A percentile compares a stretch with the other conserved stretches of the same genome.
phyloP scores from a whole-genome alignment of 2,888 invertebrate genomes.

The Pollenia labialis region DNA sequence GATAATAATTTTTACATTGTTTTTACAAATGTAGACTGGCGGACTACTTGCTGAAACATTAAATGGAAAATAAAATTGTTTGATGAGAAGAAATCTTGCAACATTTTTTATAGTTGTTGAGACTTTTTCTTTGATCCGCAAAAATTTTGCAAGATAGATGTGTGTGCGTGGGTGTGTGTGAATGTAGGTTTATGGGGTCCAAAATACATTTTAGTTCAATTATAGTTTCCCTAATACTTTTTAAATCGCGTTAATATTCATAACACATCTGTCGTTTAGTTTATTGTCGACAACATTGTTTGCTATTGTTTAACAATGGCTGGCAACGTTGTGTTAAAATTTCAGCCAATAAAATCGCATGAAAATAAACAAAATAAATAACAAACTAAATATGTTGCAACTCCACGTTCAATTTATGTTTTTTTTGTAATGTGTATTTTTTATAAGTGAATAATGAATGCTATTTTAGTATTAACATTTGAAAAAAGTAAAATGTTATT shows the following conservation, averaged over 20 bases:
- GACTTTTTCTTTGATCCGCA: slow-evolving; percentile 30
- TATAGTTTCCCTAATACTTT: slow-evolving; percentile 1
- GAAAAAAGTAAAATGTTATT: too few species aligned
- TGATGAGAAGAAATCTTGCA: slow-evolving; percentile 54
- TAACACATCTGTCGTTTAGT: slow-evolving; percentile 41
- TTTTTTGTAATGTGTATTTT: neutral
- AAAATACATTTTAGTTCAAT: slow-evolving; percentile 17
- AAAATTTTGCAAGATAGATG: neutral
- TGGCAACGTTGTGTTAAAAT: slow-evolving; percentile 34
- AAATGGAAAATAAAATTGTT: neutral
- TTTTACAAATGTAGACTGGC: neutral
- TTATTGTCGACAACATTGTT: slow-evolving; percentile 5
- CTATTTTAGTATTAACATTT: too few species aligned
- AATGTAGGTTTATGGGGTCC: slow-evolving; percentile 10
- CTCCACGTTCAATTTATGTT: neutral
- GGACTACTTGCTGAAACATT: neutral
- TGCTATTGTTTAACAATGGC: neutral
- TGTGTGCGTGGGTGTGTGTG: neutral
- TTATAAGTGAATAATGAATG: neutral
- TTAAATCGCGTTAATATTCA: slow-evolving; percentile 43
- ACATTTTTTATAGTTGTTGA: slow-evolving; percentile 26
- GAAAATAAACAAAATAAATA: slow-evolving; percentile 1
- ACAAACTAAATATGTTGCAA: slow-evolving; percentile 25
- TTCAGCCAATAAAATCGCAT: neutral
- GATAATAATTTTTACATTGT: slow-evolving; percentile 13